Base-by-base conservation (phyloP, 1,140 invertebrate genomes). In the Scaptomyza pallida region DNA sequence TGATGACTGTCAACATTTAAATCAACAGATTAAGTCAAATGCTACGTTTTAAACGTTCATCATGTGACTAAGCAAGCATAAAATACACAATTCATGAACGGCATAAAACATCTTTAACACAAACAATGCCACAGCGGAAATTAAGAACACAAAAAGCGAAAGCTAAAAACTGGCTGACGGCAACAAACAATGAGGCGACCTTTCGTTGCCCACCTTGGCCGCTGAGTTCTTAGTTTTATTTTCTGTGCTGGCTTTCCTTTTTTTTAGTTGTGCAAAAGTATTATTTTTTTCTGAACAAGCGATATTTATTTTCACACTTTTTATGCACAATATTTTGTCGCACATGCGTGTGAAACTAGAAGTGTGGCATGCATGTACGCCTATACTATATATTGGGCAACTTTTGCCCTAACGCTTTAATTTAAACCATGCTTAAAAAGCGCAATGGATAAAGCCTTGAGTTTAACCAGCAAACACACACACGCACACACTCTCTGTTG, bases 291-390 rank as follows among this genome's bases (percentile, higher is more conserved):
- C 48, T 75, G 45, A 76, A 59, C 75, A 47, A 75, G 67, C 59
- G 62, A 82, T 78, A 78, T 86, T 88, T 86, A 82, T 78, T 75
- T 79, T 76, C 80, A 85, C 80, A 85, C 79, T 85, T 72, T 75
- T 79, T 57, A 63, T 75, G 54, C 64, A 59, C 30, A 15, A 16
- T 26, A 26, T 54, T 54, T 43, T 48, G 30, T 9, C 2, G 16
- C n/a, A 37, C 35, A 43, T 64, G 64, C 45, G 55, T 60, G 47
- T 51, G 35, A 37, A 51, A 61, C 57, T 65, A 57, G 45, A 63
- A 23, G 43, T 21, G n/a, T 5, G 43, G 17, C 33, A 52, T 57
- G 35, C 48, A 30, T 44, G 37, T 17, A 6, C 37, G 21, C 5
- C 45, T 37, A 2, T 16, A 37, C 26, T 30, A 4, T 13, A 48